Base-by-base conservation (phyloP, 2,113 vertebrate species). In the Herpetotheres cachinnans region DNA sequence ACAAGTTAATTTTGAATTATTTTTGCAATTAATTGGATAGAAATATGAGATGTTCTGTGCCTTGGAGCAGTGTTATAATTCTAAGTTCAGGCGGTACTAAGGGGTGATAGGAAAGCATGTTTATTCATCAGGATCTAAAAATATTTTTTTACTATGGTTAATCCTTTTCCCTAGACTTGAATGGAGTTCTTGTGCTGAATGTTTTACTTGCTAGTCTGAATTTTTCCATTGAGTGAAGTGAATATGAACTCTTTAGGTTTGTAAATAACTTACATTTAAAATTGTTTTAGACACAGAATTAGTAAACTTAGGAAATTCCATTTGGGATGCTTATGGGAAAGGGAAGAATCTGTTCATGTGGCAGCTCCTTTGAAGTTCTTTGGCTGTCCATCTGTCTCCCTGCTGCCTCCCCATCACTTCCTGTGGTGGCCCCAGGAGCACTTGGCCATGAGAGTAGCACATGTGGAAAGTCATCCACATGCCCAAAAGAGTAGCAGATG, bases 351-450 rank as follows among this genome's bases (percentile, higher is more conserved):
- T 95, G 97, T 89, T 65, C 80, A 95, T 94, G 95, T 95, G 91
- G 95, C 83, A 79, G 69, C 80, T 89, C 73, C 91, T 97, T 97
- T 97, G 95, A 97, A 95, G 95, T 97, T 82, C 49, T 72, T 65
- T 89, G 69, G 56, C 81, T 94, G 93, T 96, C 93, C 96, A 96
- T 96, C 88, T 97, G 95, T 94, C 91, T 96, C 89, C 95, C 95
- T 96, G 81, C 95, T 97, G 96, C 94, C 78, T 95, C 73, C 74
- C 36, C 73, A 77, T 89, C 56, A 19, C 79, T 96, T 95, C 97
- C 94, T 96, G 94, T 92, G 61, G 91, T 93, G 92, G 96, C 83
- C 89, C 88, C 94, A 69, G 89, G 83, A 95, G 77, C 73, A 79
- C 65, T 91, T 92, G 83, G 93, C 81, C 94, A 79, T 55, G 70